Evolutionary conservation across 2,888 invertebrate genomes (phyloP).

Genomic region (Drosophila parthenogenetica): DNA sequence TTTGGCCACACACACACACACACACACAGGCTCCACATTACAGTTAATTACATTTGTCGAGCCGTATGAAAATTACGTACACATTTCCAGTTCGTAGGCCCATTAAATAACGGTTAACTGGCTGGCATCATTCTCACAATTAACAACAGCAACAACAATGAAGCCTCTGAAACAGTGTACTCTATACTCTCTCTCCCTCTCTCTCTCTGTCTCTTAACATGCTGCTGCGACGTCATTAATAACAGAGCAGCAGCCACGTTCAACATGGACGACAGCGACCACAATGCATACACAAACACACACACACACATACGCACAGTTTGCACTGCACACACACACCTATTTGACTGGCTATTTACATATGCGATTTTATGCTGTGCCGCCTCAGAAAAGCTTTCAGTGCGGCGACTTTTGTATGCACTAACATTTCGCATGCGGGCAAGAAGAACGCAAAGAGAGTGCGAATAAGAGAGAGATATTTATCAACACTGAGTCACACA

Average conservation of each 20-base stretch:
- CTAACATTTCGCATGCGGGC: conserved; percentile 29
- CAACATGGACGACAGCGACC: conserved; percentile 48
- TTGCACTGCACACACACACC: conserved; percentile 31
- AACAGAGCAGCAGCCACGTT: conserved; percentile 60
- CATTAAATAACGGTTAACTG: conserved; percentile 78
- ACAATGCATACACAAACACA: conserved; percentile 41
- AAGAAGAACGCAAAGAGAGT: background rate
- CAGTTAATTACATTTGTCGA: conserved; percentile 77
- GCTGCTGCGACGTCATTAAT: conserved; percentile 67
- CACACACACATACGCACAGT: conserved; percentile 9
- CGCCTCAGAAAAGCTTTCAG: conserved; percentile 40
- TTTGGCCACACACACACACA: conserved; percentile 19
- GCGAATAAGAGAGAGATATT: background rate
- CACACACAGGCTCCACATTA: conserved; percentile 52
- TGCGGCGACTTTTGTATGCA: conserved; percentile 39
- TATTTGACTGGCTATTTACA: conserved; percentile 61
- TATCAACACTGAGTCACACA: too few species aligned
- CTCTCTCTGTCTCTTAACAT: conserved; percentile 27
- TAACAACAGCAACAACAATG: conserved; percentile 46
- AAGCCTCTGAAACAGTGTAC: conserved; percentile 27
- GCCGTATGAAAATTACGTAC: conserved; percentile 69
- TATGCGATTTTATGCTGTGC: conserved; percentile 74
- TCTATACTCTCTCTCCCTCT: conserved; percentile 20
- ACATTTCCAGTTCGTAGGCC: conserved; percentile 43
- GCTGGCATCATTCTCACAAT: conserved; percentile 61